phyloP scores from a whole-genome alignment of 2,888 invertebrate genomes.

The Scrobipalpa costella region DNA sequence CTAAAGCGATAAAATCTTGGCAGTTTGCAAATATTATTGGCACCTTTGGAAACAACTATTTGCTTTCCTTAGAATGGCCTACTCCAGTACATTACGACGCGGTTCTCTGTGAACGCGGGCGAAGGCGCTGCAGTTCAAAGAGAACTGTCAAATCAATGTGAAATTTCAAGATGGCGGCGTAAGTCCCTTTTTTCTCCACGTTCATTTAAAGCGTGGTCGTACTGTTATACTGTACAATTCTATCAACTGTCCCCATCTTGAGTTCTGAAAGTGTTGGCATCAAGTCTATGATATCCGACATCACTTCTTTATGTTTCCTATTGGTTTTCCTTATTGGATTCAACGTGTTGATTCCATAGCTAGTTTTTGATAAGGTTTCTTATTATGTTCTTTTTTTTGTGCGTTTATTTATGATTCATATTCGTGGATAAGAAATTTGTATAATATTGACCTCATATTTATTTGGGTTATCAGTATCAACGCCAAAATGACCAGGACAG shows the following conservation, averaged over 20 bases:
- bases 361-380: conserved; percentile 11
- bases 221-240: conserved; percentile 27
- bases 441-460: too few species aligned
- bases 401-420: too few species aligned
- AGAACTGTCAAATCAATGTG: too few species aligned
- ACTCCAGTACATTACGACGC: conserved; percentile 25
- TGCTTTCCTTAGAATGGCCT: conserved; percentile 32
- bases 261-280: conserved; percentile 38
- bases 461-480: too few species aligned
- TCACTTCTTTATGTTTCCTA: conserved; percentile 42
- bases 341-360: neutral
- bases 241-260: conserved; percentile 44
- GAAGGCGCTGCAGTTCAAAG: too few species aligned
- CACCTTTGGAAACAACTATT: conserved; percentile 1
- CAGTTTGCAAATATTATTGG: conserved; percentile 19
- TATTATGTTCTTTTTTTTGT: conserved; percentile 2
- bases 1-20: conserved; percentile 8
- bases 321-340: conserved; percentile 33
- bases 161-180: too few species aligned
- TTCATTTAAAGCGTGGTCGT: too few species aligned
- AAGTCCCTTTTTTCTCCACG: too few species aligned
- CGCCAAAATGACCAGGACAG: too few species aligned
- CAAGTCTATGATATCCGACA: conserved; percentile 43
- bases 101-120: too few species aligned
- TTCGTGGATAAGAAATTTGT: too few species aligned